Conservation (phyloP, 2,888 invertebrate species). For the Nomada ferruginata region DNA sequence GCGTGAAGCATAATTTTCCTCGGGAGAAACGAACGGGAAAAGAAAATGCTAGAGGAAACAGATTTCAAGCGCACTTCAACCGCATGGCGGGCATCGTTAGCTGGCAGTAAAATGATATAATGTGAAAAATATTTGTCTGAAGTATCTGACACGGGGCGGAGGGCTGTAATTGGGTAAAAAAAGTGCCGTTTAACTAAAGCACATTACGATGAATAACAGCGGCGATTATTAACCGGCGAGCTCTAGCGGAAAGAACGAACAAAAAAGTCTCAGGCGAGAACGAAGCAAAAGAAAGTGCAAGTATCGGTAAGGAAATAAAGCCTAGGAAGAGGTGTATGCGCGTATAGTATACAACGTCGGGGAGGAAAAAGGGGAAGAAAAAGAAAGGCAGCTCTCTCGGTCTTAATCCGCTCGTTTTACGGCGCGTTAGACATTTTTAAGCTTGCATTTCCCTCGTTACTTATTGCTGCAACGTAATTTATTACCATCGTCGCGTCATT, state of each 20-base stretch:
- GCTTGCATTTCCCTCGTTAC: constrained; percentile 49
- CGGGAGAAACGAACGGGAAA: background rate
- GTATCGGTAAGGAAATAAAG: background rate
- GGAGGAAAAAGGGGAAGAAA: constrained; percentile 17
- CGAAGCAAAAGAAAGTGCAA: background rate
- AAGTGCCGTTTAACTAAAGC: constrained; percentile 51
- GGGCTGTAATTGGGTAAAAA: constrained; percentile 54
- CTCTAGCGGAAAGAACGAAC: background rate
- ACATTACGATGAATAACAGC: constrained; percentile 53
- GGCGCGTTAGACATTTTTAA: constrained; percentile 53
- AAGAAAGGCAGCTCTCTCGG: constrained; percentile 26
- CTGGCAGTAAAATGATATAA: constrained; percentile 48
- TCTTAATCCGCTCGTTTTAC: constrained; percentile 58
- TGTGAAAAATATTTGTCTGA: constrained; percentile 52
- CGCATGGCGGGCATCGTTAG: constrained; percentile 37
- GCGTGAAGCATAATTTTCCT: constrained; percentile 23
- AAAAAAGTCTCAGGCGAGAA: background rate
- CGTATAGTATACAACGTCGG: background rate
- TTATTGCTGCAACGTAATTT: constrained; percentile 52
- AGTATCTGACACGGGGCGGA: constrained; percentile 44
- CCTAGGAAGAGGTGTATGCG: background rate
- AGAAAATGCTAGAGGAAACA: background rate
- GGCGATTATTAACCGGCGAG: constrained; percentile 25
- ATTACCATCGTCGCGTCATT: constrained; percentile 48
- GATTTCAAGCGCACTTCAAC: constrained; percentile 19